Evolutionary conservation across 2,888 invertebrate genomes (phyloP).

Genomic region (Pterostichus niger): DNA sequence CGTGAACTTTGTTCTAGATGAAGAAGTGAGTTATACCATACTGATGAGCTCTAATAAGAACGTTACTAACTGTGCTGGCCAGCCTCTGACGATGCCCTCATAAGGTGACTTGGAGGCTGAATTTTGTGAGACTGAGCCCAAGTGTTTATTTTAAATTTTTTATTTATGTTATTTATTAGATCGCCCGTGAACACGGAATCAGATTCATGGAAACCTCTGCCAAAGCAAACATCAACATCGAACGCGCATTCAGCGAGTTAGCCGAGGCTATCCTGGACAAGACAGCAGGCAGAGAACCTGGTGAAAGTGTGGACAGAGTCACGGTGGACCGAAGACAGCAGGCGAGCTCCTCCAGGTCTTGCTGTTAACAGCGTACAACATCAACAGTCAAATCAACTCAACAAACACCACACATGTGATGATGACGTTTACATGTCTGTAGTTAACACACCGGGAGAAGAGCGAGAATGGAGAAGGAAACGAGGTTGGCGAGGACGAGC

Average conservation of each 20-base stretch:
- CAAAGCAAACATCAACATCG: constrained; percentile 97
- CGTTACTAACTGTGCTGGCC: too few relatives aligned
- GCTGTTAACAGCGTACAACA: constrained; percentile 74
- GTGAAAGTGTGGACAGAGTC: constrained; percentile 86
- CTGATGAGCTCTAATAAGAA: too few relatives aligned
- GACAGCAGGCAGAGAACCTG: constrained; percentile 89
- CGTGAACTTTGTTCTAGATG: too few relatives aligned
- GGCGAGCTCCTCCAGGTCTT: constrained; percentile 82
- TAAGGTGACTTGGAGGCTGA: too few relatives aligned
- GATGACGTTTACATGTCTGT: neutral
- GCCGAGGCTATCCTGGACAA: constrained; percentile 97
- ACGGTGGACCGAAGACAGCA: constrained; percentile 87
- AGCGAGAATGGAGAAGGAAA: too few relatives aligned
- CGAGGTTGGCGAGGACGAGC: too few relatives aligned
- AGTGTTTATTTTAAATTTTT: neutral
- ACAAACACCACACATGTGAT: too few relatives aligned
- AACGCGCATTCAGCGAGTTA: constrained; percentile 95
- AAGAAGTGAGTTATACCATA: too few relatives aligned
- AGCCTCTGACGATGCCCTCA: too few relatives aligned
- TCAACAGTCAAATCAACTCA: neutral
- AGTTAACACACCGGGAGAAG: neutral
- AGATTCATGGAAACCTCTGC: constrained; percentile 99
- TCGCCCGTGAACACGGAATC: constrained; percentile 96
- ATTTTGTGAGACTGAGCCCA: too few relatives aligned
- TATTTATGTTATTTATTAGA: constrained; percentile 79